phyloP scores from a whole-genome alignment of 2,113 vertebrate species.

The Montifringilla adamsi region DNA sequence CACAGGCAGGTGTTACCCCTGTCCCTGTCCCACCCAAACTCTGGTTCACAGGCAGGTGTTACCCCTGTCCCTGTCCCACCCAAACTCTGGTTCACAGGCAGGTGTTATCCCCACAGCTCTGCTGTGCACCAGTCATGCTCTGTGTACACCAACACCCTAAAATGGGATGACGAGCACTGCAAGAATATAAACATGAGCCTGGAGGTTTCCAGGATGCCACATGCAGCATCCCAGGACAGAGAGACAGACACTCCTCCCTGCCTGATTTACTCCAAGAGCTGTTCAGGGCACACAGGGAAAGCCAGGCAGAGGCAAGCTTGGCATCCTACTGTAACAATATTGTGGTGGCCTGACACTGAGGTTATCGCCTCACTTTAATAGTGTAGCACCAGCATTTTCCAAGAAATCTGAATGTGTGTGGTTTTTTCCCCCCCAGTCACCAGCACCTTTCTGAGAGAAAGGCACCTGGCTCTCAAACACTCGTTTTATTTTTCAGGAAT shows the following conservation, averaged over 20 bases:
- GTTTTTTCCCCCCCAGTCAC: not conserved
- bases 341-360: not conserved
- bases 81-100: not conserved
- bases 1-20: not conserved
- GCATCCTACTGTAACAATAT: accelerated
- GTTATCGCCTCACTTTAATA: accelerated
- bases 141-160: not conserved
- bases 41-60: not conserved
- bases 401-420: not conserved
- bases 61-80: not conserved
- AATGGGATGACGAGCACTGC: not conserved
- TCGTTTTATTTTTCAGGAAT: not conserved
- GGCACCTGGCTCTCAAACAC: not conserved
- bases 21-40: too few species aligned
- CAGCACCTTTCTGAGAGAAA: not conserved
- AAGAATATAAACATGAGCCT: not conserved
- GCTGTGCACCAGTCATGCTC: accelerated
- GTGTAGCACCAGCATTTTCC: not conserved
- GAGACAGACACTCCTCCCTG: not conserved
- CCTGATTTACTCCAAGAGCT: not conserved
- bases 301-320: not conserved
- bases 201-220: not conserved
- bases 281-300: not conserved
- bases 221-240: accelerated
- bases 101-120: accelerated